Evolutionary conservation across 2,797 vertebrate species (phyloP).

Genomic region (Mionectes olivaceus): DNA sequence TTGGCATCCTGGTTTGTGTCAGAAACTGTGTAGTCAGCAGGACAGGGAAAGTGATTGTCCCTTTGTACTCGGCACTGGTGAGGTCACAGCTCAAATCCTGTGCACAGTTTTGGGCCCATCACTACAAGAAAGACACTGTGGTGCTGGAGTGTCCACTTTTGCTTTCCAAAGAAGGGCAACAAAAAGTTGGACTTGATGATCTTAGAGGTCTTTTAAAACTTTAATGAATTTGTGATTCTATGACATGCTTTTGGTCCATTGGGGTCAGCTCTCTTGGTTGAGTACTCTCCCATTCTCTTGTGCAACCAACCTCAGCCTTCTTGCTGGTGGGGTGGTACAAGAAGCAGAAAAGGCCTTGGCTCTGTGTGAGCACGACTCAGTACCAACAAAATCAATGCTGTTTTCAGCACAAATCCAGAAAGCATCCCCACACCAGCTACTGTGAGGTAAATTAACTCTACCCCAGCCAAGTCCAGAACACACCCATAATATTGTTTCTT

Average conservation of each 20-base stretch:
- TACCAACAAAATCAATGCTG: not conserved
- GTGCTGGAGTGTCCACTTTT: not conserved
- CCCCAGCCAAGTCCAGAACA: not conserved
- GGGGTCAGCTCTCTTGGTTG: not conserved
- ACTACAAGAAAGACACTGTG: not conserved
- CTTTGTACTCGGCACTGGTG: no score
- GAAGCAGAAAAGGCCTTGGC: not conserved
- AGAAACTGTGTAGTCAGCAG: not conserved
- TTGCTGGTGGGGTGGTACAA: accelerated
- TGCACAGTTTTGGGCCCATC: not conserved
- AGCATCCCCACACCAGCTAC: not conserved
- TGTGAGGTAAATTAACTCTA: not conserved
- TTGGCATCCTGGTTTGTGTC: no score
- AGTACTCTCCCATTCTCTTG: accelerated
- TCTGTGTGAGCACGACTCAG: not conserved
- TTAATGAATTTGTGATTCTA: not conserved
- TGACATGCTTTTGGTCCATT: accelerated
- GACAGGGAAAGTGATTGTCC: not conserved
- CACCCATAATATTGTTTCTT: not conserved
- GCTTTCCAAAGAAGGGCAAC: not conserved
- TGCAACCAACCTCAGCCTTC: not conserved
- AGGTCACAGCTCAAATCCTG: not conserved
- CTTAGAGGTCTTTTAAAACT: not conserved
- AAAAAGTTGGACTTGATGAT: not conserved
- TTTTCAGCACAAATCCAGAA: not conserved